Evolutionary conservation across 1,140 invertebrate species (phyloP), one percentile per base, ranked within the genome.

Genomic region (Heliconius hewitsoni): DNA sequence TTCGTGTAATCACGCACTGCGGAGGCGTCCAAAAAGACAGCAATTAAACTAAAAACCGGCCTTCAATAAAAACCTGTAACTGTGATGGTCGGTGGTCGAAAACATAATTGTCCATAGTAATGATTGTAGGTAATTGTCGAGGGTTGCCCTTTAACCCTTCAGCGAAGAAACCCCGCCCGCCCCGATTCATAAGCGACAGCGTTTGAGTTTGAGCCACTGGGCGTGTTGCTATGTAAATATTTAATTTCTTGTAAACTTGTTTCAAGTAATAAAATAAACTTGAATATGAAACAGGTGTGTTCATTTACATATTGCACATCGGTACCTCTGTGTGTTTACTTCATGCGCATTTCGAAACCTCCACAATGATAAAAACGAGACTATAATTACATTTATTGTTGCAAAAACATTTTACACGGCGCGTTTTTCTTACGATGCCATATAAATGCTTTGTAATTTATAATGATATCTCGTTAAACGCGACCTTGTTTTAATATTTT

Each of bases 121-220:
- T 91, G 86, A 93, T 92, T 92, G 92, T 93, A 91, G 90, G 89
- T 92, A 93, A 93, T 93, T 93, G 89, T 89, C 79, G 86, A 78
- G 88, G 85, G 85, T 76, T 81, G 78, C 88, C 90, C 87, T 91
- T 86, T 89, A 88, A 92, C 92, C 92, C 92, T 91, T 87, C 83
- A 80, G 85, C 34, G 34, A 90, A 91, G 90, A 84, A 89, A 73
- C 84, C 84, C 82, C 83, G 75, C 66, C 71, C 76, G 78, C 78
- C 60, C 18, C 71, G 81, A 86, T 74, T 78, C 55, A 82, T 46
- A 77, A 84, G 84, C 73, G 81, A 50, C 3, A 78, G 76, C 78
- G 79, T 18, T 77, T 73, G 16, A 0, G 2, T 8, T 72, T 3
- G 8, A 42, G 2, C 37, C 71, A 66, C 13, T 66, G 9, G 60